These are phyloP conservation scores for Coptodon bakossiorum DNA, from an alignment of 2,113 vertebrate species.

Conservation along the genomic window DNA sequence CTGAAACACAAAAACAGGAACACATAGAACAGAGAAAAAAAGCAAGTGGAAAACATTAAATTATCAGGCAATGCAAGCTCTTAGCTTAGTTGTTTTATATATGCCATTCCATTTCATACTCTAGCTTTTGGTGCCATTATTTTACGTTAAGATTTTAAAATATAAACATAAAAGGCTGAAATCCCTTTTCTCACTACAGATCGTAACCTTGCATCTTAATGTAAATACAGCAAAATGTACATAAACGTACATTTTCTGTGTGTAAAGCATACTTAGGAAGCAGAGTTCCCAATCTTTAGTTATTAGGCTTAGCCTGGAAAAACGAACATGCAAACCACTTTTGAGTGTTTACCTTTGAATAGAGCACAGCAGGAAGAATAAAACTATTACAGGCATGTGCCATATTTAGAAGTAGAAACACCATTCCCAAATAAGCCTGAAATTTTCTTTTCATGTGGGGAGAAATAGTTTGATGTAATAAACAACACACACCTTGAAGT, in stretches of 20 bases:
- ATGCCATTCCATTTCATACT: neutral
- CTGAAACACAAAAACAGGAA: slow-evolving; percentile 52
- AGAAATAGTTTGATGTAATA: neutral
- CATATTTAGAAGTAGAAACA: neutral
- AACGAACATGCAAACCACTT: neutral
- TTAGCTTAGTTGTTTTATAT: neutral
- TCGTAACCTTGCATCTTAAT: neutral
- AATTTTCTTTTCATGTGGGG: neutral
- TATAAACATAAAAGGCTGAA: neutral
- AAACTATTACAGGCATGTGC: neutral
- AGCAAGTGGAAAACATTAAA: slow-evolving; percentile 20
- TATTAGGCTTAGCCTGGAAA: neutral
- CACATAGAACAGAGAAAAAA: slow-evolving; percentile 4
- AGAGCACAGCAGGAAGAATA: neutral
- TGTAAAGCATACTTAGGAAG: neutral
- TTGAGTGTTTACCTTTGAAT: neutral
- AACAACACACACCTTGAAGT: neutral
- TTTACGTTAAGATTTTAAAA: neutral
- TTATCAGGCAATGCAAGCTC: slow-evolving; percentile 22
- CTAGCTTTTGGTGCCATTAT: neutral
- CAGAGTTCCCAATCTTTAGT: neutral
- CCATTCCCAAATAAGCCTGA: neutral
- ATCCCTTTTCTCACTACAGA: neutral
- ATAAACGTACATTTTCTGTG: neutral
- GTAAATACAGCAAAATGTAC: neutral